phyloP scores from a whole-genome alignment of 1,140 invertebrate genomes.

The Orius insidiosus region DNA sequence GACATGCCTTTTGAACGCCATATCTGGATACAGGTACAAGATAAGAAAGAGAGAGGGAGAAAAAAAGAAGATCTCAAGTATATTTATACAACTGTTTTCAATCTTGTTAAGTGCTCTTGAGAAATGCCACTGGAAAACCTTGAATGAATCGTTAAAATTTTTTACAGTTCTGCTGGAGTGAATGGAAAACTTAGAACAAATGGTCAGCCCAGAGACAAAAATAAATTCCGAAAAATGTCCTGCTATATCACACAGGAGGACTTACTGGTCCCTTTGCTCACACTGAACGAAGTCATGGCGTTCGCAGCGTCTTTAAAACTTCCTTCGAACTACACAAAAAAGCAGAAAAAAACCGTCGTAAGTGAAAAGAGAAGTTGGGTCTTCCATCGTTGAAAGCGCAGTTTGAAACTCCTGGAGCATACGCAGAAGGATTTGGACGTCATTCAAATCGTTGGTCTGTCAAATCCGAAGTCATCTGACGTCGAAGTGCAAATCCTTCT shows the following conservation, averaged over 20 bases:
- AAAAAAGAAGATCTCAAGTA: too few relatives aligned
- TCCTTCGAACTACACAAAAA: conserved; percentile 24
- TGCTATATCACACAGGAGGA: conserved; percentile 48
- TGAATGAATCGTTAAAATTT: neutral
- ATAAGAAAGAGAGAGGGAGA: too few relatives aligned
- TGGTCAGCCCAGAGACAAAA: conserved; percentile 30
- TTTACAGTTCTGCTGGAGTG: conserved; percentile 24
- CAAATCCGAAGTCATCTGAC: neutral
- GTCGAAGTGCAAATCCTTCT: too few relatives aligned
- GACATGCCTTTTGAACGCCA: conserved; percentile 49
- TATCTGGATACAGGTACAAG: conserved; percentile 26
- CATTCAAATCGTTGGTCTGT: too few relatives aligned
- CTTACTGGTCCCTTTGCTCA: conserved; percentile 36
- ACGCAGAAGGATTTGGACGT: too few relatives aligned
- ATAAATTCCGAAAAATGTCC: conserved; percentile 37
- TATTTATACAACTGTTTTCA: too few relatives aligned
- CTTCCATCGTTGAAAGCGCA: neutral
- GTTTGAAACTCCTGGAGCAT: too few relatives aligned
- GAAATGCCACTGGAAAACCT: too few relatives aligned
- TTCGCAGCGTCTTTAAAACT: conserved; percentile 41
- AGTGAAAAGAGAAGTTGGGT: conserved; percentile 14
- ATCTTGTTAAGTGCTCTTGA: too few relatives aligned
- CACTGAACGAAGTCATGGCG: conserved; percentile 38
- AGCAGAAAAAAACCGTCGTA: conserved; percentile 31
- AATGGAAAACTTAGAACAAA: conserved; percentile 27